Percentiles rank a stretch among this genome's conserved stretches.
These are phyloP conservation scores for Progne subis DNA, from an alignment of 2,113 vertebrate species.

Conservation along the genomic window DNA sequence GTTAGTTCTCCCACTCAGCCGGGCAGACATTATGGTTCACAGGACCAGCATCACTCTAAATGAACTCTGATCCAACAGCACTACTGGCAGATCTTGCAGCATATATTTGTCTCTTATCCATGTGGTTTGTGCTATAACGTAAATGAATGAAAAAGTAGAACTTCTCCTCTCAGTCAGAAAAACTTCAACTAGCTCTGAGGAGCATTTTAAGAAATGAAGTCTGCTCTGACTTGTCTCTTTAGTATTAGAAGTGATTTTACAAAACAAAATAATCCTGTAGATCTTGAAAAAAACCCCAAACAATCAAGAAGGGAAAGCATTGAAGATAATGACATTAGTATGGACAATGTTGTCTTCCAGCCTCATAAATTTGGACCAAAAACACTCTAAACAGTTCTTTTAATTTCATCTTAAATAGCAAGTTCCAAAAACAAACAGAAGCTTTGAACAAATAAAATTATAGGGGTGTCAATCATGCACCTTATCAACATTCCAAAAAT, in stretches of 20 bases:
- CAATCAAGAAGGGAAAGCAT: not conserved
- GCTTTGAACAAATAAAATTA: slow-evolving; percentile 51
- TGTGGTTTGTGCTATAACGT: not conserved
- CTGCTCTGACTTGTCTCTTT: not conserved
- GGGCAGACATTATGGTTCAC: slow-evolving; percentile 5
- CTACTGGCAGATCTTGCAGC: not conserved
- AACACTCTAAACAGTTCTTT: not conserved
- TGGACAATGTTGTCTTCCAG: not conserved
- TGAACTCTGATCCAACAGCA: not conserved
- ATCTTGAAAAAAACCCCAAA: not conserved
- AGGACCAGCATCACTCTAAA: not conserved
- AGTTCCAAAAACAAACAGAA: slow-evolving; percentile 25
- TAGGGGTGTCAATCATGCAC: not conserved
- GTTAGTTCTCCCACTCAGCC: not conserved
- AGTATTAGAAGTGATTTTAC: not conserved
- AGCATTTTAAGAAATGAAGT: not conserved
- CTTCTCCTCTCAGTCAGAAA: not conserved
- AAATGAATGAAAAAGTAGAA: not conserved
- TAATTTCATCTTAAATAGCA: not conserved
- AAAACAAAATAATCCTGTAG: not conserved
- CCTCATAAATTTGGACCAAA: not conserved
- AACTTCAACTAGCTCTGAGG: not conserved
- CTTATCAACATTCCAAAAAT: slow-evolving; percentile 23
- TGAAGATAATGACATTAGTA: not conserved
- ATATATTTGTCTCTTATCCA: not conserved